Evolutionary conservation across 2,888 invertebrate species (phyloP).

Genomic region (Atrina japonica): DNA sequence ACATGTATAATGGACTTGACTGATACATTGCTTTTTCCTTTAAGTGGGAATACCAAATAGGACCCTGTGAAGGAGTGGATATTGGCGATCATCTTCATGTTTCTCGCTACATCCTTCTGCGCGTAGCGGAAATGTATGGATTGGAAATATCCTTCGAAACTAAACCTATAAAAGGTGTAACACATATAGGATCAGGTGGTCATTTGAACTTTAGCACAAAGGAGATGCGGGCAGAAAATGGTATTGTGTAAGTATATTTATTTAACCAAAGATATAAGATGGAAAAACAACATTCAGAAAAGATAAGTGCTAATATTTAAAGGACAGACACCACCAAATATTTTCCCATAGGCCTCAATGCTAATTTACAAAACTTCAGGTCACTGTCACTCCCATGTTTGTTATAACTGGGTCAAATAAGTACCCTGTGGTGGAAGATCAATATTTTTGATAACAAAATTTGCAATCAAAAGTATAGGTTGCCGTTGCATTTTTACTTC

Average conservation of each 20-base stretch:
- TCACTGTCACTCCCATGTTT: no score
- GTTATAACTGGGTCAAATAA: no score
- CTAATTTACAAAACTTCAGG: no score
- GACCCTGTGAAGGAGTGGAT: conserved; percentile 91
- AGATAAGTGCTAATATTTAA: no score
- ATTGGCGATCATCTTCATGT: conserved; percentile 82
- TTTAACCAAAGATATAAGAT: background rate
- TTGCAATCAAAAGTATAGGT: no score
- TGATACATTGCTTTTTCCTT: no score
- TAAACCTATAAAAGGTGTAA: conserved; percentile 43
- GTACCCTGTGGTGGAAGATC: no score
- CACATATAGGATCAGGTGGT: conserved; percentile 84
- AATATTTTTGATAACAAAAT: no score
- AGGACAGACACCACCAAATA: no score
- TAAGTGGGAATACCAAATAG: conserved; percentile 86
- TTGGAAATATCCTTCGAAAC: conserved; percentile 78
- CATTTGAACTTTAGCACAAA: conserved; percentile 97
- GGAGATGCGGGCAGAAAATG: conserved; percentile 87
- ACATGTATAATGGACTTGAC: no score
- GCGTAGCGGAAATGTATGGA: conserved; percentile 82
- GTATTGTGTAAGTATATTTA: conserved; percentile 64
- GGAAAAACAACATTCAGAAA: background rate
- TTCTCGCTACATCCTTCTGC: conserved; percentile 80
- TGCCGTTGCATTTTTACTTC: no score
- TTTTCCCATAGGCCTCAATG: no score